Evolutionary conservation across 2,888 invertebrate genomes (phyloP).

Genomic region (Anthoptus insignis): DNA sequence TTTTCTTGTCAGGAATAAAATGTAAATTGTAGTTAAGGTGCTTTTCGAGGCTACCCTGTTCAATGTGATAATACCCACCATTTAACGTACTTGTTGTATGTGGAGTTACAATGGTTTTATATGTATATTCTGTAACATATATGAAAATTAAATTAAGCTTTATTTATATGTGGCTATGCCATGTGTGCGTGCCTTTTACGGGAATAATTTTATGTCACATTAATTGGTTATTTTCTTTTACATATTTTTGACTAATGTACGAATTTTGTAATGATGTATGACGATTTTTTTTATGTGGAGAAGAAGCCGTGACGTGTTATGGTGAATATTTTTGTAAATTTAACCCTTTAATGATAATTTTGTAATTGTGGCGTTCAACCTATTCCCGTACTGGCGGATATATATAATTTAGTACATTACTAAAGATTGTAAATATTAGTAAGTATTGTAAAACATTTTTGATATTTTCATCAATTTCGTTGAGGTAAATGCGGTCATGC

Average conservation of each 20-base stretch:
- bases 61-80: constrained; percentile 68
- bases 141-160: constrained; percentile 61
- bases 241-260: too few relatives aligned
- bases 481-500: constrained; percentile 54
- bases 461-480: constrained; percentile 71
- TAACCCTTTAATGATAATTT: constrained; percentile 7
- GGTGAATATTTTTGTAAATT: constrained; percentile 40
- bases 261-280: too few relatives aligned
- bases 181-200: constrained; percentile 66
- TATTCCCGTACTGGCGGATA: constrained; percentile 72
- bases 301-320: neutral
- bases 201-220: constrained; percentile 57
- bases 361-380: constrained; percentile 53
- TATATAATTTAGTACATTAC: constrained; percentile 85
- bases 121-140: constrained; percentile 80
- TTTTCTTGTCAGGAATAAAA: constrained; percentile 15
- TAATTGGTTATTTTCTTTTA: neutral
- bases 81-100: constrained; percentile 56
- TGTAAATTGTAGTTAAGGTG: constrained; percentile 47
- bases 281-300: too few relatives aligned
- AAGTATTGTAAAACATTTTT: constrained; percentile 59
- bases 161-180: constrained; percentile 67
- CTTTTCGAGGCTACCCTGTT: constrained; percentile 57
- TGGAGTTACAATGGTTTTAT: constrained; percentile 59
- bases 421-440: constrained; percentile 81